These are phyloP conservation scores for Selene dorsalis DNA, from an alignment of 2,797 vertebrate species.

Conservation along the genomic window DNA sequence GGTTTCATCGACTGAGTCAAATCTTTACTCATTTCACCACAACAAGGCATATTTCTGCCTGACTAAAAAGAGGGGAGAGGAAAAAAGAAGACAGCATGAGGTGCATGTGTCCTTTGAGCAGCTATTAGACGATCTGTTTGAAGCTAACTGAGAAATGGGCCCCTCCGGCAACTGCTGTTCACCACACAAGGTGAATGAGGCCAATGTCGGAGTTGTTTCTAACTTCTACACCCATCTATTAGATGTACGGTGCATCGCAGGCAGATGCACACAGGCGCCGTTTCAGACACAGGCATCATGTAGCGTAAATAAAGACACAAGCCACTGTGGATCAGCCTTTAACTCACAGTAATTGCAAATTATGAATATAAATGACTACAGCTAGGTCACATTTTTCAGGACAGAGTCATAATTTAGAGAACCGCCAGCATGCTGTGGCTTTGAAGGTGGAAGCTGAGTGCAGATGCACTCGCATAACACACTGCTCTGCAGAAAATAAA, in stretches of 20 bases:
- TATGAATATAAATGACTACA: constrained; percentile 68
- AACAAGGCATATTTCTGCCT: constrained; percentile 50
- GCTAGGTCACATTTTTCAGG: constrained; percentile 27
- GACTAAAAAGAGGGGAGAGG: constrained; percentile 12
- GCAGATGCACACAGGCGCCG: constrained; percentile 20
- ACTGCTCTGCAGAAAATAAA: constrained; percentile 21
- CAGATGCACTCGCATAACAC: background rate
- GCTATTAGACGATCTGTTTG: constrained; percentile 64
- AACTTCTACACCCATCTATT: constrained; percentile 24
- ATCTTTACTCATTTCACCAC: constrained; percentile 57
- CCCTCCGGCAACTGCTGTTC: constrained; percentile 49
- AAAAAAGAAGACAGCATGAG: constrained; percentile 25
- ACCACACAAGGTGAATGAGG: constrained; percentile 54
- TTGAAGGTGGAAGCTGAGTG: constrained; percentile 30
- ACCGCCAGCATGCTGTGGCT: constrained; percentile 47
- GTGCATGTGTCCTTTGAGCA: constrained; percentile 51
- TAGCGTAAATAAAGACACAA: constrained; percentile 1
- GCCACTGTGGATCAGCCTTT: constrained; percentile 36
- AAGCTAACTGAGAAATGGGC: constrained; percentile 56
- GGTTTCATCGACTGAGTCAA: constrained; percentile 54
- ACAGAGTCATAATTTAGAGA: constrained; percentile 61
- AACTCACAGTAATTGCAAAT: constrained; percentile 66
- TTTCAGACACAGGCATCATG: constrained; percentile 3
- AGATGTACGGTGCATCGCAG: constrained; percentile 35
- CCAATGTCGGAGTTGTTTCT: constrained; percentile 12